phyloP scores from a whole-genome alignment of 2,113 vertebrate species.

The Columbina picui region DNA sequence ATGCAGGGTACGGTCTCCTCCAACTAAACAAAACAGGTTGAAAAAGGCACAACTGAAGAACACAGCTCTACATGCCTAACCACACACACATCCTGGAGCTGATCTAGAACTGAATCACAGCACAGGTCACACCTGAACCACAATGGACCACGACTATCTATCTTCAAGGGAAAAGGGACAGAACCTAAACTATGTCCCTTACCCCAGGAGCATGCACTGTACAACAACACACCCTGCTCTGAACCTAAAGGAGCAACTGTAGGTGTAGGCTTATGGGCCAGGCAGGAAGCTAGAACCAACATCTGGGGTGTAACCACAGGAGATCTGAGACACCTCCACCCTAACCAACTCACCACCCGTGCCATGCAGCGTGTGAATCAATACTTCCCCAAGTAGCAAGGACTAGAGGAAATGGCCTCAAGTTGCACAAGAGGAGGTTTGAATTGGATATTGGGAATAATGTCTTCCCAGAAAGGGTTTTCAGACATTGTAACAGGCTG shows the following conservation, averaged over 20 bases:
- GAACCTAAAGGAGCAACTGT: neutral
- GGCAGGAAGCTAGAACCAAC: neutral
- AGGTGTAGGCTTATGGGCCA: neutral
- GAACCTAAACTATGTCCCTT: neutral
- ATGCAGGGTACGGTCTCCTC: neutral
- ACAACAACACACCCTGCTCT: too few relatives aligned
- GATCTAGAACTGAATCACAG: neutral
- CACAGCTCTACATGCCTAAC: neutral
- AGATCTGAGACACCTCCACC: neutral
- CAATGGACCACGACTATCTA: neutral
- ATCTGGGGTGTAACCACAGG: neutral
- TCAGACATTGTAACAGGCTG: too few relatives aligned
- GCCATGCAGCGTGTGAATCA: fast-evolving
- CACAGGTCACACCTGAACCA: neutral
- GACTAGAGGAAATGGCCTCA: too few relatives aligned
- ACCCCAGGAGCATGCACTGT: fast-evolving
- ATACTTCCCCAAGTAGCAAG: neutral
- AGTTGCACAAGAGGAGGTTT: too few relatives aligned
- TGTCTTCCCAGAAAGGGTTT: too few relatives aligned
- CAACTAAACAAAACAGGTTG: neutral
- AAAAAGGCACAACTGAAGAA: neutral
- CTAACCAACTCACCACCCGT: neutral
- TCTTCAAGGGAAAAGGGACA: neutral
- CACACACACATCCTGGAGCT: neutral
- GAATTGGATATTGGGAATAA: too few relatives aligned